phyloP scores from a whole-genome alignment of 1,140 invertebrate species.

The Cherax destructor region DNA sequence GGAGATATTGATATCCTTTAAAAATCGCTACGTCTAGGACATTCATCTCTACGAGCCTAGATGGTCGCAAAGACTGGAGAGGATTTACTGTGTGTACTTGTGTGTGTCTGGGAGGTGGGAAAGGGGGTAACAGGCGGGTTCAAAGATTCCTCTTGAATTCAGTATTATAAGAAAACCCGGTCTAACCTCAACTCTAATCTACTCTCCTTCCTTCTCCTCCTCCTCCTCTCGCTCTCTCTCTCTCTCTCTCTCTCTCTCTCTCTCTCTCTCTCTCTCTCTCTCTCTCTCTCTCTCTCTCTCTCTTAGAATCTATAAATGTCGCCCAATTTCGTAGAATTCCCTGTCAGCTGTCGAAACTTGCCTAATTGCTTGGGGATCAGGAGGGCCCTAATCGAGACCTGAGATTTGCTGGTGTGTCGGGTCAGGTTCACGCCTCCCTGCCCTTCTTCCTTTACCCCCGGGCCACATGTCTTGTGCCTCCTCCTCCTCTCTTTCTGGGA shows the following conservation, averaged over 20 bases:
- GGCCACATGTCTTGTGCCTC: neutral
- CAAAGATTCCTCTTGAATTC: too few relatives aligned
- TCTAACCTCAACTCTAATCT: too few relatives aligned
- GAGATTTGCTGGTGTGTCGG: neutral
- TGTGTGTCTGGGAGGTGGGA: too few relatives aligned
- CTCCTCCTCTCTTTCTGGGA: neutral
- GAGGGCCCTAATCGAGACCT: slow-evolving; percentile 16
- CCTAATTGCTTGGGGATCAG: slow-evolving; percentile 31
- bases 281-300: neutral
- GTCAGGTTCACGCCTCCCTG: neutral
- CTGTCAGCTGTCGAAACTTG: slow-evolving; percentile 36
- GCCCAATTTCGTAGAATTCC: slow-evolving; percentile 29
- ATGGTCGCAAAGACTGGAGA: too few relatives aligned
- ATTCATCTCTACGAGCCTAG: too few relatives aligned
- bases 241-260: neutral
- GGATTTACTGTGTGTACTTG: too few relatives aligned
- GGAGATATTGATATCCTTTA: too few relatives aligned
- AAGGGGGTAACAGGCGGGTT: too few relatives aligned
- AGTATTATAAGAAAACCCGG: too few relatives aligned
- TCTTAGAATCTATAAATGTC: neutral
- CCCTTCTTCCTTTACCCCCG: neutral
- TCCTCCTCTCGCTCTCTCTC: neutral
- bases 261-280: neutral
- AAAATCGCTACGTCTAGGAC: too few relatives aligned
- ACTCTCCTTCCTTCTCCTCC: too few relatives aligned